Evolutionary conservation across 2,113 vertebrate genomes (phyloP).

Genomic region (Salvelinus alpinus): DNA sequence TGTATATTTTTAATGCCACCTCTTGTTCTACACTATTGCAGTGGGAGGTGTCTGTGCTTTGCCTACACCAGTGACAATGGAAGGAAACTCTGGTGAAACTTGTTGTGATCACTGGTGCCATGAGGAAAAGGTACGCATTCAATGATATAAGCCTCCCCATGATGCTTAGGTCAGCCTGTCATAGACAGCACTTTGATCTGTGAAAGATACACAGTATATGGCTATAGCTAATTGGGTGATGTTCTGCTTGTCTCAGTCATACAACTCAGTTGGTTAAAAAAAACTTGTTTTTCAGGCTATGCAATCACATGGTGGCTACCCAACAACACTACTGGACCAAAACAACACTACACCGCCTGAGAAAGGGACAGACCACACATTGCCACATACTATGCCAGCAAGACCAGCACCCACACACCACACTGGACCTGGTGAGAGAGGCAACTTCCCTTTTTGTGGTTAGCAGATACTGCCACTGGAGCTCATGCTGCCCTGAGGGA

Average conservation of each 20-base stretch:
- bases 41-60: neutral
- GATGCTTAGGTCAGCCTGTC: too few relatives aligned
- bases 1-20: neutral
- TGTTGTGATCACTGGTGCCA: neutral
- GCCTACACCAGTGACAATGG: neutral
- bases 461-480: slow-evolving; percentile 60
- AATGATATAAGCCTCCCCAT: neutral
- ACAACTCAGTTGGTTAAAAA: neutral
- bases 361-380: slow-evolving; percentile 22
- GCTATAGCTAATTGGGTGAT: neutral
- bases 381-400: slow-evolving; percentile 40
- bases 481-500: slow-evolving; percentile 43
- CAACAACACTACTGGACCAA: slow-evolving; percentile 14
- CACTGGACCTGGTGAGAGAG: slow-evolving; percentile 53
- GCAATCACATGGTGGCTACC: slow-evolving; percentile 12
- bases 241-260: slow-evolving; percentile 7
- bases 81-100: neutral
- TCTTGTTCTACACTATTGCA: neutral
- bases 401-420: slow-evolving; percentile 41
- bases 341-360: slow-evolving; percentile 34
- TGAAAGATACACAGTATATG: too few relatives aligned
- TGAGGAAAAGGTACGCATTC: neutral
- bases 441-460: slow-evolving; percentile 76
- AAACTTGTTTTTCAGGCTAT: slow-evolving; percentile 33
- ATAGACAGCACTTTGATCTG: too few relatives aligned